A percentile compares a stretch with the other conserved stretches of the same genome.
phyloP scores from a whole-genome alignment of 2,113 vertebrate species.

The Gasterosteus nipponicus region DNA sequence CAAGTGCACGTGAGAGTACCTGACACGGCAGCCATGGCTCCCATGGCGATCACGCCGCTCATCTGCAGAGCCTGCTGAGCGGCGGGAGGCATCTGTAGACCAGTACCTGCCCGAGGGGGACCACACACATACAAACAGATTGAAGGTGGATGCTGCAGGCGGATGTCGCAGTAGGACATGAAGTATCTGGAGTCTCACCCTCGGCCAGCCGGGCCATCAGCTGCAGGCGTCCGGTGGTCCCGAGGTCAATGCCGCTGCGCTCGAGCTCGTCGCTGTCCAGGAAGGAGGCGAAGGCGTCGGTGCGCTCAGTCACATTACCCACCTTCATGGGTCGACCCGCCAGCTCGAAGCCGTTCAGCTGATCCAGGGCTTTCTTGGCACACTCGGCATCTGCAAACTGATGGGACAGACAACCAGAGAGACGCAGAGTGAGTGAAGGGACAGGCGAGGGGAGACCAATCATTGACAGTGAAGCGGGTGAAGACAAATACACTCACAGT shows the following conservation, averaged over 20 bases:
- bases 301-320: conserved; percentile 95
- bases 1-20: conserved; percentile 75
- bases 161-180: not conserved
- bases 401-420: not conserved
- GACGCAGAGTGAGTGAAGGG: not conserved
- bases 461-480: not conserved
- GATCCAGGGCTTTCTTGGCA: conserved; percentile 96
- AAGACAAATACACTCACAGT: conserved; percentile 83
- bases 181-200: conserved; percentile 73
- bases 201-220: conserved; percentile 96
- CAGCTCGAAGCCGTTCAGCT: conserved; percentile 95
- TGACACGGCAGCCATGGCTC: conserved; percentile 90
- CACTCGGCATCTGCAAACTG: conserved; percentile 96
- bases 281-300: conserved; percentile 91
- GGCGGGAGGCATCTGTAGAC: conserved; percentile 95
- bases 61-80: conserved; percentile 97
- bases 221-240: conserved; percentile 94
- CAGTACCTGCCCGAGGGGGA: conserved; percentile 90
- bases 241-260: conserved; percentile 92
- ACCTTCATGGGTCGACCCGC: conserved; percentile 98
- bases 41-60: conserved; percentile 94
- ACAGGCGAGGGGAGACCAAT: not conserved
- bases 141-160: not conserved
- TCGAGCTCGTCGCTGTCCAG: conserved; percentile 95
- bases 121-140: not conserved